A percentile compares a stretch with the other conserved stretches of the same genome.
Evolutionary conservation across 2,888 invertebrate species (phyloP).

Genomic region (Leptinotarsa peninsularis): DNA sequence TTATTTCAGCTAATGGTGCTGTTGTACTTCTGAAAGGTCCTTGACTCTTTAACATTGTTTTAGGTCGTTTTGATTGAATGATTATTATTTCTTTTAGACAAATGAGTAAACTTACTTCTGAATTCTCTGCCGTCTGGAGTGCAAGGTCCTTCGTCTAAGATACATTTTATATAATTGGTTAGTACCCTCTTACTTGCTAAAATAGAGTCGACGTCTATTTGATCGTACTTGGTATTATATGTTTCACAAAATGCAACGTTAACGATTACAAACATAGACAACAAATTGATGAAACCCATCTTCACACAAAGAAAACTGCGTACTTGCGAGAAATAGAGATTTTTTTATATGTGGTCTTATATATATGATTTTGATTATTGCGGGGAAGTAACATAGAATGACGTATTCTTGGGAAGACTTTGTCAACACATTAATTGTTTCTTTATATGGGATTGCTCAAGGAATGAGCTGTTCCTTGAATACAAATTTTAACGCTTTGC

Average conservation of each 20-base stretch:
- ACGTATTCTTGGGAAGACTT: slow-evolving; percentile 17
- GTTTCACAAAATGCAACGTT: slow-evolving; percentile 37
- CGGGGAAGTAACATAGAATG: slow-evolving; percentile 18
- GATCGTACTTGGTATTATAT: slow-evolving; percentile 50
- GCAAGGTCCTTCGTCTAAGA: slow-evolving; percentile 74
- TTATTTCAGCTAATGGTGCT: no score
- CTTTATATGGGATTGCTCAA: slow-evolving; percentile 24
- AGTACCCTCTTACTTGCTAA: slow-evolving; percentile 74
- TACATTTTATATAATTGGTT: slow-evolving; percentile 75
- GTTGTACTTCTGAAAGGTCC: no score
- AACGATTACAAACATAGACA: slow-evolving; percentile 26
- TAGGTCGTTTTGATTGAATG: neutral
- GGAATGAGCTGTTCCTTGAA: slow-evolving; percentile 19
- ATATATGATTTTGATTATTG: slow-evolving; percentile 13
- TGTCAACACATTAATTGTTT: slow-evolving; percentile 12
- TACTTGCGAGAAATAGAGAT: neutral
- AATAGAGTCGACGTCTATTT: slow-evolving; percentile 74
- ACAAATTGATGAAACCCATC: slow-evolving; percentile 9
- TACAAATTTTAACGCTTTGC: slow-evolving; percentile 21
- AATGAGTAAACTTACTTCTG: slow-evolving; percentile 62
- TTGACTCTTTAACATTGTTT: no score
- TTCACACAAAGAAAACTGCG: neutral
- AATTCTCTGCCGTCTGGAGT: slow-evolving; percentile 75
- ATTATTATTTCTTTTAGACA: neutral
- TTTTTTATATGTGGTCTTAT: slow-evolving; percentile 6